Conservation (phyloP, 2,797 vertebrate genomes). For the Hypotaenidia philippensis region DNA sequence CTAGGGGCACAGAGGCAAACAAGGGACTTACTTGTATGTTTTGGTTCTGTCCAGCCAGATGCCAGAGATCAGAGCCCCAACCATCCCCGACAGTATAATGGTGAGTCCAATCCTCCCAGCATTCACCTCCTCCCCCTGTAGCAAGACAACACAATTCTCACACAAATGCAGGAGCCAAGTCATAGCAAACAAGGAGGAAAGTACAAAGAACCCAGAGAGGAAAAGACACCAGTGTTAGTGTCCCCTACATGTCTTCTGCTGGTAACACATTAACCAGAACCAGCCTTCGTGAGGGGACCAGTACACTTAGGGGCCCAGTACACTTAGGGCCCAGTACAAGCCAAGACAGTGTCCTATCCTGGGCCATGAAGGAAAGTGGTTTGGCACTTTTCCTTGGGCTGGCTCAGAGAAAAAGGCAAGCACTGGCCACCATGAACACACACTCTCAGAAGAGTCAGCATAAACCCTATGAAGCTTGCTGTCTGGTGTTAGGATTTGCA, state of each 20-base stretch:
- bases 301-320: background rate
- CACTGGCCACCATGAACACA: background rate
- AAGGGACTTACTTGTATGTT: slow-evolving; percentile 93
- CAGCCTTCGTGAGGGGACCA: background rate
- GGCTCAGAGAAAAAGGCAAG: background rate
- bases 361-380: background rate
- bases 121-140: slow-evolving; percentile 93
- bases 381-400: background rate
- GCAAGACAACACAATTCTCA: slow-evolving; percentile 16
- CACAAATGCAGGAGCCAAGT: background rate
- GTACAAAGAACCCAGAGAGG: background rate
- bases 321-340: background rate
- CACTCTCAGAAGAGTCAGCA: background rate
- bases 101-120: slow-evolving; percentile 96
- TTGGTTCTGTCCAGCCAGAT: slow-evolving; percentile 97
- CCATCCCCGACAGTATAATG: slow-evolving; percentile 91
- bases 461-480: background rate
- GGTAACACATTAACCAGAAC: background rate
- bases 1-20: background rate
- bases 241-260: background rate
- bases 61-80: slow-evolving; percentile 91
- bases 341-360: background rate
- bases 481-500: background rate
- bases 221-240: background rate
- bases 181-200: background rate